Percentiles rank a stretch among this genome's conserved stretches.
Evolutionary conservation across 1,140 invertebrate genomes (phyloP).

Genomic region (Marisa cornuarietis): DNA sequence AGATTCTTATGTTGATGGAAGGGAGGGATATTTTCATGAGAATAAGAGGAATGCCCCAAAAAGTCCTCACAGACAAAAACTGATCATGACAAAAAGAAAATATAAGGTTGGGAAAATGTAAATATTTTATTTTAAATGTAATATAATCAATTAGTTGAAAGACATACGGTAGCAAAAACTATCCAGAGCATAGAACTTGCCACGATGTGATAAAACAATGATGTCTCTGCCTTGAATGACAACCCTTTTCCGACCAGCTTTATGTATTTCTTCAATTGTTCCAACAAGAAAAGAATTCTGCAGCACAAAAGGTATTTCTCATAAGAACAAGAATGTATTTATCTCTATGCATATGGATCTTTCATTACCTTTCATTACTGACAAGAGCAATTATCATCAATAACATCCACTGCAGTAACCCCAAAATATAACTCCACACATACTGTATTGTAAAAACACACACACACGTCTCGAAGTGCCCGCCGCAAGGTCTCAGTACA

Average conservation of each 20-base stretch:
- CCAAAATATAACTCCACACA: too few species aligned
- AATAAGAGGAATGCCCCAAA: neutral
- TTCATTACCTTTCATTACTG: too few species aligned
- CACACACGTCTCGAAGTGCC: too few species aligned
- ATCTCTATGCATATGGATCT: neutral
- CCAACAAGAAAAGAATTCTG: slow-evolving; percentile 25
- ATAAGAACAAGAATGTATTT: neutral
- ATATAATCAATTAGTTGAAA: neutral
- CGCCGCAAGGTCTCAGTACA: too few species aligned
- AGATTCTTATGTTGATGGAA: neutral
- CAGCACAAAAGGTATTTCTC: neutral
- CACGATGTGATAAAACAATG: slow-evolving; percentile 32
- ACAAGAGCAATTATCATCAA: too few species aligned
- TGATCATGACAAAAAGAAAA: neutral
- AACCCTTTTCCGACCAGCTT: slow-evolving; percentile 33
- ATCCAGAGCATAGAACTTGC: slow-evolving; percentile 42
- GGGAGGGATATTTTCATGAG: neutral
- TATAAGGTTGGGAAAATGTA: too few species aligned
- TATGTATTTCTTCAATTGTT: slow-evolving; percentile 27
- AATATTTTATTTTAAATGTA: neutral
- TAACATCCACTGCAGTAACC: too few species aligned
- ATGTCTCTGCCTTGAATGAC: slow-evolving; percentile 35
- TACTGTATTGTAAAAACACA: too few species aligned
- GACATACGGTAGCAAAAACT: slow-evolving; percentile 50
- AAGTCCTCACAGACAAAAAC: neutral